Evolutionary conservation across 2,888 invertebrate species (phyloP), one percentile per base, ranked within the genome.

Genomic region (Conchocele bisecta): DNA sequence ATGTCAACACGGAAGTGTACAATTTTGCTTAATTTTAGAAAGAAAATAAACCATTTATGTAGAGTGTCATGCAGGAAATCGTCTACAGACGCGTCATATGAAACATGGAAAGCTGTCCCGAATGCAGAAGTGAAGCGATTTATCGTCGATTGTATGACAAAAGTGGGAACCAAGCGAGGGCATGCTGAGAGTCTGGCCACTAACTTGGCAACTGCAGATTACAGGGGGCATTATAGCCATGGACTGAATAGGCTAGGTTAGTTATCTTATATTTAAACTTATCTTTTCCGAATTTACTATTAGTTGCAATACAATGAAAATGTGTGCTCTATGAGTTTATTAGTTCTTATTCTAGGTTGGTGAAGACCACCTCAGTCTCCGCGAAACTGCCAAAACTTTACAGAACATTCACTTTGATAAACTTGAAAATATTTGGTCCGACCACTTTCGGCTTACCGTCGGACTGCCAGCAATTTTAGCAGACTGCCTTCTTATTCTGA

Each of bases 191-290:
- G 92, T 3, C 92, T 95, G 81, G 95, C 95, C 0, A 94, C 95
- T 81, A 93, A 95, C 63, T 91, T 96, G 46, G 92, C 94, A 56
- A 94, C 93, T 35, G 96, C 96, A 0, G 97, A 97, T 89, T 93
- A 94, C 84, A 92, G 95, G 50, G 96, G 97, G 0, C 96, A 97
- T 87, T 96, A 94, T 82, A 96, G 96, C 84, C 97, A 97, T 91
- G 97, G 97, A 9, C 93, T 97, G 85, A 97, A 97, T 88, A 93
- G 97, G 87, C 91, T 96, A 73, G 94, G 94, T 94, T 9, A 17
- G 50, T 50, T n/a, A n/a, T n/a, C n/a, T n/a, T n/a, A n/a, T n/a
- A n/a, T n/a, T n/a, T n/a, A n/a, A n/a, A n/a, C n/a, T n/a, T n/a
- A n/a, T n/a, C n/a, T n/a, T n/a, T n/a, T n/a, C n/a, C n/a, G n/a